Evolutionary conservation across 2,888 invertebrate genomes (phyloP), one percentile per base, ranked within the genome.

Genomic region (Agonopterix arenella): DNA sequence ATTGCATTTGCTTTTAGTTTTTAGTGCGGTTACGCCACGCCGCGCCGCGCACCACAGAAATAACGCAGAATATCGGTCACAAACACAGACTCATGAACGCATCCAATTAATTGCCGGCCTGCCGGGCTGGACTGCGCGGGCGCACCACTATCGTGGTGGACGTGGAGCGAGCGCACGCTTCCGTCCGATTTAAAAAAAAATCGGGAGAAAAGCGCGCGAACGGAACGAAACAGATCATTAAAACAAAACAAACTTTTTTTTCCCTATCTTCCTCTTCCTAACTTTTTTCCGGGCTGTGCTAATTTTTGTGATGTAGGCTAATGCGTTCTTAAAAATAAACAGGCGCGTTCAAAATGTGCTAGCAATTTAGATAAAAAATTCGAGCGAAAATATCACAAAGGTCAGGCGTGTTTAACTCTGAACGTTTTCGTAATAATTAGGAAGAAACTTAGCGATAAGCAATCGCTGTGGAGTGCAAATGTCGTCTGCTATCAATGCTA

Each of bases 61-160:
- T 89, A 88, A 84, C 85, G 81, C 75, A 64, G 81, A 84, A 89
- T 88, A 88, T 89, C 89, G 89, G 89, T 86, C 89, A 89, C 73
- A 73, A 81, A 80, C 80, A 75, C 80, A 63, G 60, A 69, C 70
- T 64, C 76, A 73, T 72, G 82, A 80, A 76, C 78, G 78, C 78
- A 74, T 76, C 73, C 72, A 73, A 80, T 85, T 86, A 85, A 88
- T 86, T 84, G 76, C 72, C 68, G 63, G 62, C 58, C 28, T 28
- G 59, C 36, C 18, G 59, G 62, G 55, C 28, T 62, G 67, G 62
- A 56, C 28, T 62, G 67, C 74, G 63, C 71, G 73, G 67, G 66
- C 67, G 65, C 72, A 77, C 57, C 81, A 82, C 78, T 85, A 84
- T 76, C 81, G 80, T 68, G 63, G 70, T 67, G 83, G 73, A 69